These are phyloP conservation scores for Drosophila monieri DNA, from an alignment of 2,888 invertebrate species.

Conservation along the genomic window DNA sequence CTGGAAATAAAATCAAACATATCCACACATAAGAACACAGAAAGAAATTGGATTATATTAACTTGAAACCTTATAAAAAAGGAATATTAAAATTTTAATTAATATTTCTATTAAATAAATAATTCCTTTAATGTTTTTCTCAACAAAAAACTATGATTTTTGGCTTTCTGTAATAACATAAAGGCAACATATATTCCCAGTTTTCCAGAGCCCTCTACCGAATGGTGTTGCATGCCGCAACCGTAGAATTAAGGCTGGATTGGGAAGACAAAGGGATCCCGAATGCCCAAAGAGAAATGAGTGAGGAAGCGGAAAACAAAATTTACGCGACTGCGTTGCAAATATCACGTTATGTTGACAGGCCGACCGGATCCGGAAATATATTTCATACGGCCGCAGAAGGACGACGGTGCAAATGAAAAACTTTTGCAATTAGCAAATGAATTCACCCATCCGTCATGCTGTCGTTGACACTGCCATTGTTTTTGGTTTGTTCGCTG, in stretches of 20 bases:
- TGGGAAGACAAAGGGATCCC: background rate
- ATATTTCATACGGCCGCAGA: constrained; percentile 47
- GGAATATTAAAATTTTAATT: no score
- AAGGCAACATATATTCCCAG: background rate
- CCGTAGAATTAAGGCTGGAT: background rate
- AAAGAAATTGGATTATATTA: constrained; percentile 17
- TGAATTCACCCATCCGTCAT: constrained; percentile 82
- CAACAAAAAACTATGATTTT: no score
- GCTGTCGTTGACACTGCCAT: constrained; percentile 65
- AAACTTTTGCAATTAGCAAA: constrained; percentile 82
- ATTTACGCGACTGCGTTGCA: constrained; percentile 53
- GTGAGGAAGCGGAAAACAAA: constrained; percentile 35
- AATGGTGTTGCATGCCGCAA: constrained; percentile 32
- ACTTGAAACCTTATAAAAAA: no score
- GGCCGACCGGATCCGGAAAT: constrained; percentile 46
- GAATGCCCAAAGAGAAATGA: background rate
- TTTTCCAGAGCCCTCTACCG: background rate
- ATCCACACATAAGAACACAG: constrained; percentile 31
- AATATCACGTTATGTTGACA: constrained; percentile 59
- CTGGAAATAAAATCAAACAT: constrained; percentile 83
- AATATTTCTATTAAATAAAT: no score
- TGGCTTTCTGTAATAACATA: no score
- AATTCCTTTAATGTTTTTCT: no score
- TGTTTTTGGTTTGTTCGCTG: constrained; percentile 54
- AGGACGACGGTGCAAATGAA: constrained; percentile 58